A percentile compares a stretch with the other conserved stretches of the same genome.
phyloP scores from a whole-genome alignment of 2,797 vertebrate genomes.

The Gila robusta region DNA sequence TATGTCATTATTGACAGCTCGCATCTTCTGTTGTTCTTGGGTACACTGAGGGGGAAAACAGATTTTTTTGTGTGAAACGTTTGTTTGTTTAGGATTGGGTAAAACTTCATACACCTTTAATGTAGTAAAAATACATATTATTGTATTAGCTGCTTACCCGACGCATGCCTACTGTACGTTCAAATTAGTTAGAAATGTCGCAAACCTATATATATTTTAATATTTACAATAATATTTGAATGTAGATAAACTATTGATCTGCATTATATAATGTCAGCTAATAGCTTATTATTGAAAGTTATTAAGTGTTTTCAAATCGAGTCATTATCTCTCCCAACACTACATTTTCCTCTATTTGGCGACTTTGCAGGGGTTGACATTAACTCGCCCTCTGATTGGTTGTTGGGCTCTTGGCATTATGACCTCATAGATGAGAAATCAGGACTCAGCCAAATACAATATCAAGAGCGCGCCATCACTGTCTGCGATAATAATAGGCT shows the following conservation, averaged over 20 bases:
- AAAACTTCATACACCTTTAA: not conserved
- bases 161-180: not conserved
- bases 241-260: not conserved
- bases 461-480: constrained; percentile 18
- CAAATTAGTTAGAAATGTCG: not conserved
- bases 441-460: constrained; percentile 35
- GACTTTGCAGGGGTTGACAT: constrained; percentile 16
- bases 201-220: not conserved
- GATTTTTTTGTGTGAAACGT: not conserved
- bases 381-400: constrained; percentile 35
- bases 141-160: not conserved
- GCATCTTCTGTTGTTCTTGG: constrained; percentile 41
- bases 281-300: not conserved
- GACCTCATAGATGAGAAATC: constrained; percentile 39
- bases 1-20: constrained; percentile 81
- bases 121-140: not conserved
- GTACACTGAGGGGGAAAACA: not conserved
- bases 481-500: constrained; percentile 5
- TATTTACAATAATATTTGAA: not conserved
- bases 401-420: constrained; percentile 31
- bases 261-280: not conserved
- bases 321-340: not conserved
- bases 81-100: not conserved
- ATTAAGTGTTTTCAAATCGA: not conserved
- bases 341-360: constrained; percentile 11